Evolutionary conservation across 2,888 invertebrate species (phyloP).

Genomic region (Hypolimnas misippus): DNA sequence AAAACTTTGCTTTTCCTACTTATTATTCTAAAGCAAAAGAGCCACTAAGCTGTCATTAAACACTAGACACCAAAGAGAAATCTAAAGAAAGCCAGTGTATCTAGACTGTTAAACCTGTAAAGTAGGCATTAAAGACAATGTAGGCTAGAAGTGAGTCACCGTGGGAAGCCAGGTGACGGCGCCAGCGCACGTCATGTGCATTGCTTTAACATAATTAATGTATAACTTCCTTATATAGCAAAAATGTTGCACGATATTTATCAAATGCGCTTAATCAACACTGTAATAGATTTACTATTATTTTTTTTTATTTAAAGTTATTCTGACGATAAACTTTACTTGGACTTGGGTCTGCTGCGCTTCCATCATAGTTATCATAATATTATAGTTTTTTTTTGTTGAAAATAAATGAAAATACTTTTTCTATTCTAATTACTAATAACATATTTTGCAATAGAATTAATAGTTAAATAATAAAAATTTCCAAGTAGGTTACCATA

Average conservation of each 20-base stretch:
- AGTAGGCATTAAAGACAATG: slow-evolving; percentile 38
- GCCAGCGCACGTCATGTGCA: slow-evolving; percentile 51
- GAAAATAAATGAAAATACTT: too few relatives aligned
- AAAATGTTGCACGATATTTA: slow-evolving; percentile 18
- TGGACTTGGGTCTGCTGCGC: too few relatives aligned
- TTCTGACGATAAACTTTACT: too few relatives aligned
- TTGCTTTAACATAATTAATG: slow-evolving; percentile 32
- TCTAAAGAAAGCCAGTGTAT: slow-evolving; percentile 28
- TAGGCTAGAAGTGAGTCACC: slow-evolving; percentile 55
- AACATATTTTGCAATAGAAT: too few relatives aligned
- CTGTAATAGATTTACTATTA: background rate
- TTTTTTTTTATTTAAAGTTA: background rate
- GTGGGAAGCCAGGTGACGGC: slow-evolving; percentile 72
- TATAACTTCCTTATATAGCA: slow-evolving; percentile 37
- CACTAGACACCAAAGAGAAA: slow-evolving; percentile 24
- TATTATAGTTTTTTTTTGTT: too few relatives aligned
- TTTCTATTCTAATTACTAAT: too few relatives aligned
- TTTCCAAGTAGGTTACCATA: too few relatives aligned
- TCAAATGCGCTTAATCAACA: slow-evolving; percentile 3
- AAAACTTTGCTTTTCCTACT: slow-evolving; percentile 1
- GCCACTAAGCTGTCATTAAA: slow-evolving; percentile 2
- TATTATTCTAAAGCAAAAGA: background rate
- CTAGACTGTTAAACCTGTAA: slow-evolving; percentile 45
- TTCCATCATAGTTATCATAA: too few relatives aligned
- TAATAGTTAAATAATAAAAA: too few relatives aligned